A percentile compares a stretch with the other conserved stretches of the same genome.
Evolutionary conservation across 2,113 vertebrate genomes (phyloP).

Genomic region (Isurus oxyrinchus): DNA sequence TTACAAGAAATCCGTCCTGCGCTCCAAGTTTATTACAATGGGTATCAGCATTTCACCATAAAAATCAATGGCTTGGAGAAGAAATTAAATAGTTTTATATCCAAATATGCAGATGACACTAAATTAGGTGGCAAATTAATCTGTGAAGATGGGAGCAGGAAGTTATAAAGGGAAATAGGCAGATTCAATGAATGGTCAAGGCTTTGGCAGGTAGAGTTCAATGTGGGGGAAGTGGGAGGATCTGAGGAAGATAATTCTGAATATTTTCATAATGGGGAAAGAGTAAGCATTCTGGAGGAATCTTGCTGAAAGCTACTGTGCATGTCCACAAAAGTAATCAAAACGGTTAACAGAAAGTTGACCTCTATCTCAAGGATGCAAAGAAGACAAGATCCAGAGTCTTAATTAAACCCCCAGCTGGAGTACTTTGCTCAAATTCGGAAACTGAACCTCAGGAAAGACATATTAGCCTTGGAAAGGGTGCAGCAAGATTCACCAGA

Average conservation of each 20-base stretch:
- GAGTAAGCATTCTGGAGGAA: background rate
- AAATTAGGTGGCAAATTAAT: background rate
- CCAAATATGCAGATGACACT: background rate
- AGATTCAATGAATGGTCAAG: background rate
- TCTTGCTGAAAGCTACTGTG: background rate
- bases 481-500: background rate
- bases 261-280: background rate
- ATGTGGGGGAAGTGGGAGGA: background rate
- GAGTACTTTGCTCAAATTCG: background rate
- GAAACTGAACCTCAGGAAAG: background rate
- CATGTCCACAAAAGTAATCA: background rate
- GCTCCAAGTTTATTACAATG: no score
- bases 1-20: no score
- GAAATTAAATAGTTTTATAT: background rate
- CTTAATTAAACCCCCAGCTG: background rate
- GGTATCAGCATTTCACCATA: background rate
- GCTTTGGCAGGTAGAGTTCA: background rate
- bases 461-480: no score
- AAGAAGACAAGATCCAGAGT: background rate
- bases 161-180: background rate
- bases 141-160: background rate
- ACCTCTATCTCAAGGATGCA: background rate
- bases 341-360: background rate
- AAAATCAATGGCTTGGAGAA: background rate
- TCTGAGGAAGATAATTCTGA: background rate